phyloP scores from a whole-genome alignment of 2,113 vertebrate genomes.

The Hippopotamus amphibius region DNA sequence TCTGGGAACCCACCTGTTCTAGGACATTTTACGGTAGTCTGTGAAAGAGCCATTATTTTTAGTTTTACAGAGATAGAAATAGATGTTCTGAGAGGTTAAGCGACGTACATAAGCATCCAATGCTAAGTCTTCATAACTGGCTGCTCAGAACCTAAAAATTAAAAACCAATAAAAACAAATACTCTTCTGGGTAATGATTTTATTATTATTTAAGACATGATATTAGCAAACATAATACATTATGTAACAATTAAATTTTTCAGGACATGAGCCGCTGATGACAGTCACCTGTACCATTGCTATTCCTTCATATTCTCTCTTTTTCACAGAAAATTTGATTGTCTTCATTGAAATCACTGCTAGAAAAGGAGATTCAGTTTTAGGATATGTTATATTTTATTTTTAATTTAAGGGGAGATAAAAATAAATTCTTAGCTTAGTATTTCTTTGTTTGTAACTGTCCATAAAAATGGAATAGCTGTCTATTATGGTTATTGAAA shows the following conservation, averaged over 20 bases:
- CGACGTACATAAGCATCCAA: background rate
- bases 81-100: background rate
- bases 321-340: conserved; percentile 20
- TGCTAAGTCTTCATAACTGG: conserved; percentile 20
- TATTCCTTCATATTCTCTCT: background rate
- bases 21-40: background rate
- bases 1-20: background rate
- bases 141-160: conserved; percentile 4
- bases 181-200: conserved; percentile 16
- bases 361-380: conserved; percentile 13
- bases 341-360: conserved; percentile 46
- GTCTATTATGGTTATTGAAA: conserved; percentile 49
- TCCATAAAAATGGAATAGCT: conserved; percentile 43
- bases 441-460: conserved; percentile 40
- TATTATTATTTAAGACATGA: conserved; percentile 42
- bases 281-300: background rate
- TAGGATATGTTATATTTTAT: conserved; percentile 21
- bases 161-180: conserved; percentile 39
- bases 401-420: conserved; percentile 47
- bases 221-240: background rate
- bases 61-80: conserved; percentile 48
- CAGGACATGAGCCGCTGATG: background rate
- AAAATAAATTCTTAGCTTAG: conserved; percentile 4
- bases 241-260: background rate
- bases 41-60: conserved; percentile 24